phyloP scores from a whole-genome alignment of 2,797 vertebrate genomes.

The Gymnopithys bicolor region DNA sequence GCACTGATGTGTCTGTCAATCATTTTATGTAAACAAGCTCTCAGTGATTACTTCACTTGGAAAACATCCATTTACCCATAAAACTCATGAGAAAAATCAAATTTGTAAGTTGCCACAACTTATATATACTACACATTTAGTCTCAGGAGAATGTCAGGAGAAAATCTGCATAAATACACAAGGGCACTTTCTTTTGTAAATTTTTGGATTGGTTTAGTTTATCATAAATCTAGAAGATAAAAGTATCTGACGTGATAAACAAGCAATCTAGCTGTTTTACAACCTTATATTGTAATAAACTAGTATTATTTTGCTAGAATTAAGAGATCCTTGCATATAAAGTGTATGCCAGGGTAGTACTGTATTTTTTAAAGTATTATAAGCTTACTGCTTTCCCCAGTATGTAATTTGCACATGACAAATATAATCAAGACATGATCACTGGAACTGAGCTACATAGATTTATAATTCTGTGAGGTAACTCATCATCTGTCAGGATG shows the following conservation, averaged over 20 bases:
- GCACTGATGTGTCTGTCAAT: conserved; percentile 5
- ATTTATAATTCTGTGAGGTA: neutral
- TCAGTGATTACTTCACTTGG: neutral
- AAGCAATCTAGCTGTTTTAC: neutral
- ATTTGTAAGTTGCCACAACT: neutral
- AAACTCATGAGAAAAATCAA: neutral
- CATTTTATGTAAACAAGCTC: neutral
- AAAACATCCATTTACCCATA: conserved; percentile 4
- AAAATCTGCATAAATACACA: neutral
- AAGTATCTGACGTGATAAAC: neutral
- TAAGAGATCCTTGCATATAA: neutral
- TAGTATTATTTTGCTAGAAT: neutral
- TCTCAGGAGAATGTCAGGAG: neutral
- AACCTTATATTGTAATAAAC: neutral
- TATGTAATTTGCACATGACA: neutral
- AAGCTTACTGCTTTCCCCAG: neutral
- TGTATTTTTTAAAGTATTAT: neutral
- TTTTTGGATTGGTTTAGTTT: neutral
- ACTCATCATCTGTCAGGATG: neutral
- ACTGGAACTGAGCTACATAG: neutral
- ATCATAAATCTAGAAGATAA: neutral
- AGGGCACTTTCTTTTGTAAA: neutral
- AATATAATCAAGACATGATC: neutral
- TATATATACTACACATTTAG: neutral
- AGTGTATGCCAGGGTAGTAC: neutral